Conservation (phyloP, 2,888 invertebrate genomes). For the Drosophila prostipennis region DNA sequence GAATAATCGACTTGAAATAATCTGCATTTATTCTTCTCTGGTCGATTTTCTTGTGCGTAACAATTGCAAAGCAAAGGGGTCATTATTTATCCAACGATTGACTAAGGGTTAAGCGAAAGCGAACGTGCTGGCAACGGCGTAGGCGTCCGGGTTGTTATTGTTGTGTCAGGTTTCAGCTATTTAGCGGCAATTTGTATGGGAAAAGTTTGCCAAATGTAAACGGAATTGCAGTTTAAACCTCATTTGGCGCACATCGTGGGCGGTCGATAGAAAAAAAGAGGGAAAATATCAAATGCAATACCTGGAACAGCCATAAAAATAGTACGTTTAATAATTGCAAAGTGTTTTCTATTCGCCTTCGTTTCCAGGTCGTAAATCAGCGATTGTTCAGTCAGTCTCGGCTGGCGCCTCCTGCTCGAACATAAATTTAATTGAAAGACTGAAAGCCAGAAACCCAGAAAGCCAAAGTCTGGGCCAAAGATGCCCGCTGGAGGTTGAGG, state of each 20-base stretch:
- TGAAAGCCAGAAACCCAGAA: constrained; percentile 18
- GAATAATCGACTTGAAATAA: no score
- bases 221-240: constrained; percentile 77
- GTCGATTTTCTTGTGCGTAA: no score
- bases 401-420: constrained; percentile 67
- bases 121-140: constrained; percentile 66
- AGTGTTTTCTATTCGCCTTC: constrained; percentile 32
- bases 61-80: neutral
- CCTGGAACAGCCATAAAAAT: constrained; percentile 34
- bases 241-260: constrained; percentile 74
- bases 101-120: constrained; percentile 4
- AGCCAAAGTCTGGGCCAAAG: constrained; percentile 15
- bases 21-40: no score
- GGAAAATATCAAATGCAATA: constrained; percentile 29
- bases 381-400: constrained; percentile 38
- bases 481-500: constrained; percentile 62
- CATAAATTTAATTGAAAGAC: constrained; percentile 78
- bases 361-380: constrained; percentile 56
- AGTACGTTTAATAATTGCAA: constrained; percentile 40
- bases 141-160: constrained; percentile 52
- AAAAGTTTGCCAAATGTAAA: constrained; percentile 63
- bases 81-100: neutral
- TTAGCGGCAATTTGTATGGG: constrained; percentile 76
- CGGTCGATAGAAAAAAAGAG: constrained; percentile 59
- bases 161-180: constrained; percentile 57